Evolutionary conservation across 2,888 invertebrate genomes (phyloP).

Genomic region (Bombylius major): DNA sequence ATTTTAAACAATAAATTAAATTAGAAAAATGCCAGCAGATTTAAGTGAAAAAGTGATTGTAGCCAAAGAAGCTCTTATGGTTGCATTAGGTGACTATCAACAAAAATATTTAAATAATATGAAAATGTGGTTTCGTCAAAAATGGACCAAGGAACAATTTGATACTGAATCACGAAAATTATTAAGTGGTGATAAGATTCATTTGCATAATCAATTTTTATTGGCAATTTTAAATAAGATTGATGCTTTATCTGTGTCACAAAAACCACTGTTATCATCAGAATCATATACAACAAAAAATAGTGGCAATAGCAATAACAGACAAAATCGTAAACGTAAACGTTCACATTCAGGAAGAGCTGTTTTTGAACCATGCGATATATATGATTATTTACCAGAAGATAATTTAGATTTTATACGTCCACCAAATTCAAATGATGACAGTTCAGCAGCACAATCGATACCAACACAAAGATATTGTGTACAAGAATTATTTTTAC

Average conservation of each 20-base stretch:
- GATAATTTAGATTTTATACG: conserved; percentile 29
- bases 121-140: conserved; percentile 62
- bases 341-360: conserved; percentile 43
- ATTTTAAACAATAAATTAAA: not conserved
- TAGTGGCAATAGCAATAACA: conserved; percentile 11
- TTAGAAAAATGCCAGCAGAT: conserved; percentile 11
- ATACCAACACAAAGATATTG: conserved; percentile 42
- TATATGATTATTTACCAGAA: conserved; percentile 46
- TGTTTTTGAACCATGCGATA: conserved; percentile 47
- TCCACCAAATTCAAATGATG: conserved; percentile 17
- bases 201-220: conserved; percentile 74
- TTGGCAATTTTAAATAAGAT: conserved; percentile 69
- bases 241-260: conserved; percentile 26
- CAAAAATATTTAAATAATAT: conserved; percentile 58
- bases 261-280: conserved; percentile 16
- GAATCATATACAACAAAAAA: conserved; percentile 19
- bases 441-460: conserved; percentile 18
- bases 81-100: conserved; percentile 51
- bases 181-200: conserved; percentile 58
- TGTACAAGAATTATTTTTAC: conserved; percentile 64
- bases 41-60: conserved; percentile 25
- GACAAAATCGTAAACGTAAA: conserved; percentile 39
- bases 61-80: conserved; percentile 28
- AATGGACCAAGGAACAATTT: conserved; percentile 73
- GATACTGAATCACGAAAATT: conserved; percentile 65